Percentiles rank a stretch among this genome's conserved stretches.
Evolutionary conservation across 2,113 vertebrate genomes (phyloP).

Genomic region (Carassius carassius): DNA sequence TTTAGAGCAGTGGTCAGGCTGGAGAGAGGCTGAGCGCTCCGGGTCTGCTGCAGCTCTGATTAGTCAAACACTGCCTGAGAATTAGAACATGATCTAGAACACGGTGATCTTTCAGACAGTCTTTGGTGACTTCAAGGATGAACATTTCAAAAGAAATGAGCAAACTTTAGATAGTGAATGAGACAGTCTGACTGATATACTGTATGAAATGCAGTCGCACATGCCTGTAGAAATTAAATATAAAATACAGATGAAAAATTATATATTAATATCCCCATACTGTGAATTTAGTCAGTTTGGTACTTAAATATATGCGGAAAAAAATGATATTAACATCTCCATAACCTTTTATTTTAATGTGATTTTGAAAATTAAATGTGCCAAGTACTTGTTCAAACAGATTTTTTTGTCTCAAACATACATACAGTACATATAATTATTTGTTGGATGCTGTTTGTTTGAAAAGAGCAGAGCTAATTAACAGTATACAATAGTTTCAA

Average conservation of each 20-base stretch:
- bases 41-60: constrained; percentile 14
- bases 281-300: background rate
- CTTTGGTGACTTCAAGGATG: constrained; percentile 5
- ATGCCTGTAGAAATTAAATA: background rate
- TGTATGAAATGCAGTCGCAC: background rate
- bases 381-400: background rate
- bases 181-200: background rate
- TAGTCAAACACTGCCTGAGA: constrained; percentile 27
- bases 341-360: background rate
- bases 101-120: background rate
- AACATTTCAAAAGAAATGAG: background rate
- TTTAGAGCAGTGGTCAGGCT: constrained; percentile 65
- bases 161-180: background rate
- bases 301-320: background rate
- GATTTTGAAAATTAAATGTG: background rate
- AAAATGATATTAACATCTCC: too few relatives aligned
- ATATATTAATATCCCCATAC: background rate
- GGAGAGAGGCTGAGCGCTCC: constrained; percentile 49
- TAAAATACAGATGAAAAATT: background rate
- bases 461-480: background rate
- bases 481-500: background rate
- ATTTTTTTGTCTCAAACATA: background rate
- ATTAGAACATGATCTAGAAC: constrained; percentile 17
- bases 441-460: background rate
- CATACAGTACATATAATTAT: background rate